Conservation (phyloP, 30 jellyfish, hydroid and myxozoan species). For the Turritopsis dohrnii region DNA sequence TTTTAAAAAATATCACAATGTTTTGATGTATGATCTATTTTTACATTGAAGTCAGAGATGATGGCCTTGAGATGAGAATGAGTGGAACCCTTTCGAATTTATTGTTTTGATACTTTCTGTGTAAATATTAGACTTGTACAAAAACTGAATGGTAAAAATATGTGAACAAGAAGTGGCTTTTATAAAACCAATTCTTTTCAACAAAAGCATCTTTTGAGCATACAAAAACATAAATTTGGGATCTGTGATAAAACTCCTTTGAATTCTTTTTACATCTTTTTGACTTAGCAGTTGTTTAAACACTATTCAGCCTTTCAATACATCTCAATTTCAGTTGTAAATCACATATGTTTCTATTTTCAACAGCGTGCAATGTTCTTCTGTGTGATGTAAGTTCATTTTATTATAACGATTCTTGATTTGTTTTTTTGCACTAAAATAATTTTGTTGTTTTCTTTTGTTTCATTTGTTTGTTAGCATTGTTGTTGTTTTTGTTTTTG, state of each 20-base stretch:
- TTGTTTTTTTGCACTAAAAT: no score
- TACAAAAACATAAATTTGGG: neutral
- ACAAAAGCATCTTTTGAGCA: neutral
- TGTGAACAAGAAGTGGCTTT: neutral
- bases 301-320: neutral
- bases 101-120: neutral
- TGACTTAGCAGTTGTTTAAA: neutral
- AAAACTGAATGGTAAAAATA: neutral
- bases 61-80: no score
- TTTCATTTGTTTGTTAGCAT: no score
- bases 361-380: neutral
- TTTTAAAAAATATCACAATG: no score
- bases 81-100: neutral
- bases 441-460: neutral
- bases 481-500: neutral
- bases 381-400: neutral
- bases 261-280: neutral
- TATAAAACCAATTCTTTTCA: neutral
- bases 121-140: neutral
- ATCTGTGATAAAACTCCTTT: neutral
- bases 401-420: neutral
- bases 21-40: no score
- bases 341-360: neutral
- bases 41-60: no score
- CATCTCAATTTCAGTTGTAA: neutral